phyloP scores from a whole-genome alignment of 2,113 vertebrate species.

The Heterotilapia buettikoferi region DNA sequence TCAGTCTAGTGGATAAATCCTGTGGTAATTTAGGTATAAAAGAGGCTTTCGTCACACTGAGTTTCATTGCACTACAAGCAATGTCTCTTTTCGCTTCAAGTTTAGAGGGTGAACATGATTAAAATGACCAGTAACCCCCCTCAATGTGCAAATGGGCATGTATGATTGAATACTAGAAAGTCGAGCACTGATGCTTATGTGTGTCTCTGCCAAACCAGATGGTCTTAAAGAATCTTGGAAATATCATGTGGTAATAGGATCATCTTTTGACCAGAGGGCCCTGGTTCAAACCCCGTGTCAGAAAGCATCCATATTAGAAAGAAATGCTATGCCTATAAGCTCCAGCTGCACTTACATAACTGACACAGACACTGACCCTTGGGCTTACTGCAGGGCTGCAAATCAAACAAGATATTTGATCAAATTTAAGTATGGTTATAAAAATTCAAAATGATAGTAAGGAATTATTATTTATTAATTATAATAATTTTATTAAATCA shows the following conservation, averaged over 20 bases:
- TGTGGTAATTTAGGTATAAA: not conserved
- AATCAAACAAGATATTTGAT: not conserved
- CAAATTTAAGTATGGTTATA: not conserved
- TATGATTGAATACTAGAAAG: not conserved
- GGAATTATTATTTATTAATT: not conserved
- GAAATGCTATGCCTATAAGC: not conserved
- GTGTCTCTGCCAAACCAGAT: not conserved
- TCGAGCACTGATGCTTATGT: not conserved
- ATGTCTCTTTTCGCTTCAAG: not conserved
- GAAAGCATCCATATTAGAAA: not conserved
- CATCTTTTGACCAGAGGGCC: not conserved
- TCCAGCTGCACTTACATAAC: not conserved
- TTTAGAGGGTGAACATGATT: not conserved
- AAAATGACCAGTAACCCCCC: not conserved
- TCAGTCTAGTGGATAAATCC: not conserved
- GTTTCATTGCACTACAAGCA: not conserved
- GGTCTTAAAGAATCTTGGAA: not conserved
- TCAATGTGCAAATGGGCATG: not conserved
- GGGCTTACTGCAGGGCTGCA: not conserved
- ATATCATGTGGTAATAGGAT: not conserved
- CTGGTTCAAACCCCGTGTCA: not conserved
- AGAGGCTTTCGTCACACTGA: not conserved
- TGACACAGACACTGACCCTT: not conserved
- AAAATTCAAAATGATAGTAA: not conserved
- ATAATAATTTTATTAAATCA: not conserved